Evolutionary conservation across 2,888 invertebrate genomes (phyloP), one percentile per base, ranked within the genome.

Genomic region (Operophtera brumata): DNA sequence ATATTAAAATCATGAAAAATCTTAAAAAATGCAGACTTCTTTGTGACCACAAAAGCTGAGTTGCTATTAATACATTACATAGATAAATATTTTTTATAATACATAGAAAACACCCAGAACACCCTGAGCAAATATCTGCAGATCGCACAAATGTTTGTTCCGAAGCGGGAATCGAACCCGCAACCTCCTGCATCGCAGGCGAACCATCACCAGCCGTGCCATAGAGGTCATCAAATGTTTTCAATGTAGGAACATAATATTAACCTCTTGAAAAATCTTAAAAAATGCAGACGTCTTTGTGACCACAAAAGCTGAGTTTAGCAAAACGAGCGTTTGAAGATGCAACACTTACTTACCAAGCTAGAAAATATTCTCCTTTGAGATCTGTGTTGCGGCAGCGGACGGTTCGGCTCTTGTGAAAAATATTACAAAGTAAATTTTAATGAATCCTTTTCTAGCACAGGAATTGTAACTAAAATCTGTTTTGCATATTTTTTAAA

Each of bases 321-420:
- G 47, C 36, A 35, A 56, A 56, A 56, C 47, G 50, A 51, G 44
- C 47, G 39, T 37, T 45, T 47, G 20, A 45, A 56, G 51, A 40
- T 28, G 48, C 51, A 47, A 32, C 34, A 14, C 35, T 32, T 13
- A 34, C 28, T 36, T 36, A 8, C 34, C 45, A 47, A 35, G 39
- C 28, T 39, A 47, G 41, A 47, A 56, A 51, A 56, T 44, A 47
- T 47, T 47, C 25, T 39, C 44, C 47, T 56, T 52, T 52, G 47
- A 56, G 35, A 40, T 51, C 12, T 26, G 32, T 39, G 26, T 30
- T 28, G 12, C 44, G 30, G 30, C 10, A 30, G 12, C 11, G 6
- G 42, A 47, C 25, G 42, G 41, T 44, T 45, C 26, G 28, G 35
- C 28, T 41, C 7, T 26, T 37, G 36, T 1, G 25, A 45, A 47